Conservation (phyloP, 2,113 vertebrate species). For the Cinclus cinclus region DNA sequence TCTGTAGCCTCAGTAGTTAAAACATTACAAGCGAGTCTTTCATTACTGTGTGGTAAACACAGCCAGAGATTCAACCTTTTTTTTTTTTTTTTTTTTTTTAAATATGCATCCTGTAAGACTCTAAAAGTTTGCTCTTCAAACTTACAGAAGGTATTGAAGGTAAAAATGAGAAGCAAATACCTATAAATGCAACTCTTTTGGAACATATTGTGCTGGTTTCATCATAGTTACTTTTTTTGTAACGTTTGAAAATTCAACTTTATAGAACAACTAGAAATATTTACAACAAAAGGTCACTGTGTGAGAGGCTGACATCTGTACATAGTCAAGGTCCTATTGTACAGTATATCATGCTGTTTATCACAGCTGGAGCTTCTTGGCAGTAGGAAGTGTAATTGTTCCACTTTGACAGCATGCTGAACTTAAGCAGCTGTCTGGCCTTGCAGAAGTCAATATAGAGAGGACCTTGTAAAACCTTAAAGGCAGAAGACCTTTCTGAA, state of each 20-base stretch:
- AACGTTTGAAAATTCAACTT: neutral
- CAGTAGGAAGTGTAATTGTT: neutral
- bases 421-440: neutral
- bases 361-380: slow-evolving; percentile 20
- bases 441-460: neutral
- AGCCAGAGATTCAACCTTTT: slow-evolving; percentile 18
- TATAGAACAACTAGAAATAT: neutral
- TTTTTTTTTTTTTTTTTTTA: slow-evolving; percentile 1
- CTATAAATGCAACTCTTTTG: neutral
- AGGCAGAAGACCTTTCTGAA: neutral
- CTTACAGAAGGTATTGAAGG: neutral
- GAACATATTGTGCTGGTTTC: neutral
- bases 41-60: slow-evolving; percentile 45
- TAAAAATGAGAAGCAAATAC: neutral
- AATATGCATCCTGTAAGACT: slow-evolving; percentile 62
- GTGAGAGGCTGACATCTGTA: neutral
- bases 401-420: neutral
- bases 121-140: slow-evolving; percentile 24
- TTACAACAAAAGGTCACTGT: neutral
- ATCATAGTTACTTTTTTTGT: neutral
- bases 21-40: slow-evolving; percentile 63
- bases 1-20: slow-evolving; percentile 11
- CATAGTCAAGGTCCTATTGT: neutral
- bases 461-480: neutral
- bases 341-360: neutral